These are phyloP conservation scores for Urocynchramus pylzowi DNA, from an alignment of 2,113 vertebrate genomes.

Conservation along the genomic window DNA sequence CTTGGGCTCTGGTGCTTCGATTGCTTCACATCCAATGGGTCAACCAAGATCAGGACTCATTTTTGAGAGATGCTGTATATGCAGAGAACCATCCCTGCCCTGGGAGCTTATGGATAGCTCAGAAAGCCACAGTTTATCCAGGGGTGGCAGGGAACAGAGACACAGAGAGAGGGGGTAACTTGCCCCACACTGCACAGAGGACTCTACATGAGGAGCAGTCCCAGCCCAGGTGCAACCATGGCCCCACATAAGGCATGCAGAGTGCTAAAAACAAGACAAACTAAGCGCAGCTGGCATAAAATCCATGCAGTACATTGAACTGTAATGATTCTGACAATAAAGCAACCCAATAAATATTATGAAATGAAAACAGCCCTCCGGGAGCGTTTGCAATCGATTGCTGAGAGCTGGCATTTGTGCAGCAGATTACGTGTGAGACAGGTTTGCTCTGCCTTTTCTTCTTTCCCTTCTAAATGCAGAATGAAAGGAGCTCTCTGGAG, in stretches of 20 bases:
- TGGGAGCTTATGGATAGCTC: background rate
- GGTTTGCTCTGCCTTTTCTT: slow-evolving; percentile 38
- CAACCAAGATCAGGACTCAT: background rate
- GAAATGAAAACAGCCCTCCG: slow-evolving; percentile 71
- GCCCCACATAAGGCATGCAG: background rate
- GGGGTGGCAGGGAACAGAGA: background rate
- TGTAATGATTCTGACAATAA: slow-evolving; percentile 75
- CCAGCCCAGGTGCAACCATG: background rate
- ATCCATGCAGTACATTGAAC: slow-evolving; percentile 72
- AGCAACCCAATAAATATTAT: slow-evolving; percentile 72
- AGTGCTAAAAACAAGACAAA: slow-evolving; percentile 61
- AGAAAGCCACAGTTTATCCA: background rate
- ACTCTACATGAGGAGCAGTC: background rate
- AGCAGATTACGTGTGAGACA: slow-evolving; percentile 5
- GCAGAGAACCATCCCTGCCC: background rate
- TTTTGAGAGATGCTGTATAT: background rate
- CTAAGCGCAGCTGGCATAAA: slow-evolving; percentile 67
- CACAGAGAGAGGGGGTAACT: background rate
- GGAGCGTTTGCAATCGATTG: slow-evolving; percentile 60
- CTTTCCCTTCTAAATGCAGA: slow-evolving; percentile 19
- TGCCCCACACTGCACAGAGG: background rate
- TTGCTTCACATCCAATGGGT: background rate
- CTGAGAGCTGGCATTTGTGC: slow-evolving; percentile 52
- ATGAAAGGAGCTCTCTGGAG: slow-evolving; percentile 41
- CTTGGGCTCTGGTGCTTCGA: background rate